Percentiles rank a stretch among this genome's conserved stretches.
phyloP scores from a whole-genome alignment of 1,140 invertebrate genomes.

The Choristoneura fumiferana region DNA sequence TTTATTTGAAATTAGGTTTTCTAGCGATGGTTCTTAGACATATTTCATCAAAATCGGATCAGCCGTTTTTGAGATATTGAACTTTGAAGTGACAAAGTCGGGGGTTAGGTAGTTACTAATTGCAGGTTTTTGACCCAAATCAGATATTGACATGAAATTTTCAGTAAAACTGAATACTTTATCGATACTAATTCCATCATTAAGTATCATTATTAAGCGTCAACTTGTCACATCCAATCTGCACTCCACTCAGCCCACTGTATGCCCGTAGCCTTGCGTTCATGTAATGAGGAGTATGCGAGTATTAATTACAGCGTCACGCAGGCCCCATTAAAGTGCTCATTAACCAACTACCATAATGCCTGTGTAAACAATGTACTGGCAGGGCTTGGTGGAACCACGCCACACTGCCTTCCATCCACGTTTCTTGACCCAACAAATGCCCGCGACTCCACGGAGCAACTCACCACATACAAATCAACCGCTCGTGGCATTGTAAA shows the following conservation, averaged over 20 bases:
- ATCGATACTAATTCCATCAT: too few relatives aligned
- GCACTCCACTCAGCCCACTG: neutral
- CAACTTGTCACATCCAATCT: conserved; percentile 9
- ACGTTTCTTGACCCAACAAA: neutral
- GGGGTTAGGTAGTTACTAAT: too few relatives aligned
- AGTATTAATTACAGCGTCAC: conserved; percentile 58
- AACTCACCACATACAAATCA: neutral
- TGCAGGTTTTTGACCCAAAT: too few relatives aligned
- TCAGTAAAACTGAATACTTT: too few relatives aligned
- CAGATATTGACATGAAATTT: too few relatives aligned
- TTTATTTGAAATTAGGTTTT: too few relatives aligned
- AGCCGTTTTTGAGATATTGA: too few relatives aligned
- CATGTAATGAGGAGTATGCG: conserved; percentile 10
- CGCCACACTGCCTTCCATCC: conserved; percentile 56
- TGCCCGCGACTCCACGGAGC: neutral
- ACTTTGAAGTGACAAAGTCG: too few relatives aligned
- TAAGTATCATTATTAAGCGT: too few relatives aligned
- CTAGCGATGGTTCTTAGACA: too few relatives aligned
- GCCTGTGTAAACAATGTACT: conserved; percentile 52
- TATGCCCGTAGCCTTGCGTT: neutral
- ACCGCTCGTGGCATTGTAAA: neutral
- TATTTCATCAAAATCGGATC: too few relatives aligned
- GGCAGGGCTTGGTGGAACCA: conserved; percentile 55
- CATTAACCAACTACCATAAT: conserved; percentile 55
- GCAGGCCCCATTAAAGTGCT: conserved; percentile 46